Evolutionary conservation across 2,113 vertebrate species (phyloP), one percentile per base, ranked within the genome.

Genomic region (Campylomormyrus numenius): DNA sequence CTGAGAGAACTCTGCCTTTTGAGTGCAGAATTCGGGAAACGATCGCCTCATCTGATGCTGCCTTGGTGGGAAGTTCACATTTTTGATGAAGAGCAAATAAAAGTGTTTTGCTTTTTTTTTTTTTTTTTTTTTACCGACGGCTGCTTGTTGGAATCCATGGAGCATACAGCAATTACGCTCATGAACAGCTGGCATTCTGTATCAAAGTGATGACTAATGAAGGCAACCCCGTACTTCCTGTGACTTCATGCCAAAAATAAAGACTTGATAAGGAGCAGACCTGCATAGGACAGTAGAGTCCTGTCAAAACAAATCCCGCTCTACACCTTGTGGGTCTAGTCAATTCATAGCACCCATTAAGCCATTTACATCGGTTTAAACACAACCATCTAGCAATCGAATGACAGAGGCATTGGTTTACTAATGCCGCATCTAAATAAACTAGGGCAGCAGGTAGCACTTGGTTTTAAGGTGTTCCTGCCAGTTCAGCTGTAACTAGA

Each of bases 151-250:
- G 83, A 46, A 87, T 92, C 93, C 88, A 86, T 89, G 88, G 24
- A 92, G 91, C 94, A 94, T 94, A 95, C 94, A 94, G 94, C 91
- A 70, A 93, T 94, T 93, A 94, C 93, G 93, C 93, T 93, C 93
- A 92, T 91, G 92, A 94, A 91, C 95, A 95, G 95, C 93, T 95
- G 94, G 94, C 94, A 92, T 94, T 94, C 94, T 93, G 92, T 66
- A 83, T 91, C 21, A 94, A 91, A 84, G 88, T 90, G 91, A 95
- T 94, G 95, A 95, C 95, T 94, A 95, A 95, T 95, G 94, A 93
- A 95, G 93, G 93, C 90, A 91, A 93, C 42, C 42, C 39, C 9
- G 52, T 93, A 93, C 92, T 93, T 95, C 93, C 93, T 93, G 91
- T 85, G 94, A 56, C 94, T 93, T 92, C 90, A 93, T 94, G 92